Base-by-base conservation (phyloP, 92 coral and sea anemone genomes). In the Montipora capitata region DNA sequence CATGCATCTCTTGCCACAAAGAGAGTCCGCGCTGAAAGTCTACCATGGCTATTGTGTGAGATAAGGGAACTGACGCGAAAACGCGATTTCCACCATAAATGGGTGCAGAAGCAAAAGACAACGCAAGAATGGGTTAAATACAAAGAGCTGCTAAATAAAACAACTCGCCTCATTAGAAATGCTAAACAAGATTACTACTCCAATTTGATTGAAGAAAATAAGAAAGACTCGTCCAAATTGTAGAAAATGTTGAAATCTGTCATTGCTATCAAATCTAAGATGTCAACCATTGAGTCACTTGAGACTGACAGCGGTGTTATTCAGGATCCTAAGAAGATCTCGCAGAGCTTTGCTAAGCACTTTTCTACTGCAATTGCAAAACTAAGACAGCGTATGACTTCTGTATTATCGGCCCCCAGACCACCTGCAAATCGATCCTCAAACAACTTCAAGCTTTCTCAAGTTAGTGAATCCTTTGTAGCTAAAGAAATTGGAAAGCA, bases 81-180 rank as follows among this genome's bases (percentile, higher is more conserved):
- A n/a, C n/a, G n/a, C n/a, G n/a, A n/a, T n/a, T n/a, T n/a, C n/a
- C n/a, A n/a, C n/a, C n/a, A n/a, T n/a, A n/a, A n/a, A n/a, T n/a
- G n/a, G n/a, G n/a, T n/a, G n/a, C n/a, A n/a, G n/a, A n/a, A n/a
- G n/a, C n/a, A n/a, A n/a, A n/a, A n/a, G n/a, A n/a, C n/a, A n/a
- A n/a, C n/a, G n/a, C n/a, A n/a, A n/a, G n/a, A n/a, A n/a, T n/a
- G 78, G 80, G 73, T 12, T 70, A 18, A 39, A 66, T 91, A 85
- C 87, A 91, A 74, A 86, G 84, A 86, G 20, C 76, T 87, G 66
- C 88, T 85, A 40, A 92, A 88, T 52, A 88, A 83, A 77, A 84
- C 90, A 77, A 92, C 92, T 7, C 20, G 76, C 65, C 91, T 92
- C 67, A 89, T 93, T 77, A 89, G 96, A 85, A 56, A 81, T 72